phyloP scores from a whole-genome alignment of 2,888 invertebrate genomes.

The Papilio gigon region DNA sequence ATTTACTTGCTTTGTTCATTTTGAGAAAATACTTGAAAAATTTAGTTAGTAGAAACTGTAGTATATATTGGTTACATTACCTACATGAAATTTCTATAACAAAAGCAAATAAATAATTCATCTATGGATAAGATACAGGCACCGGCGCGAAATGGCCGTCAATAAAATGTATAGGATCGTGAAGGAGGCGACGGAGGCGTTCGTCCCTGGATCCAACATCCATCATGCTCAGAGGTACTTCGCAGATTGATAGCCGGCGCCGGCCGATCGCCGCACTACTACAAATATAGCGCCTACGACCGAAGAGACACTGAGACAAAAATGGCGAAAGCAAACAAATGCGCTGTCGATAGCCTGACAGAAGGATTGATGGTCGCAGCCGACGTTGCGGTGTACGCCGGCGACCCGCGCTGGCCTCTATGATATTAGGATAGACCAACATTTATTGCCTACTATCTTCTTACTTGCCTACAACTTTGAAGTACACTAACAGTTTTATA shows the following conservation, averaged over 20 bases:
- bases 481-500: background rate
- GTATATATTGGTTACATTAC: background rate
- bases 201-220: slow-evolving; percentile 61
- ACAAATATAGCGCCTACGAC: slow-evolving; percentile 59
- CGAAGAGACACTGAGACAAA: slow-evolving; percentile 73
- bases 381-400: slow-evolving; percentile 39
- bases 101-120: slow-evolving; percentile 68
- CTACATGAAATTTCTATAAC: slow-evolving; percentile 44
- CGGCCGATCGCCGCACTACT: slow-evolving; percentile 54
- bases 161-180: slow-evolving; percentile 66
- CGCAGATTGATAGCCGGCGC: slow-evolving; percentile 75
- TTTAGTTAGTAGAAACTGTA: too few relatives aligned
- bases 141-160: slow-evolving; percentile 47
- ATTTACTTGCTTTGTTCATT: too few relatives aligned
- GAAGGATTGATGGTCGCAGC: slow-evolving; percentile 76
- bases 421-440: slow-evolving; percentile 34
- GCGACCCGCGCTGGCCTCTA: slow-evolving; percentile 24
- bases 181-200: slow-evolving; percentile 53
- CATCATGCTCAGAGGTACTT: slow-evolving; percentile 72
- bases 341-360: slow-evolving; percentile 78
- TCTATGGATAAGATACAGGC: slow-evolving; percentile 57
- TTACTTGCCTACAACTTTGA: background rate
- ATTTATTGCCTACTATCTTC: slow-evolving; percentile 18
- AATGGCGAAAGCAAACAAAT: slow-evolving; percentile 80
- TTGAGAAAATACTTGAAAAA: too few relatives aligned